These are phyloP conservation scores for Gorsachius magnificus DNA, from an alignment of 2,797 vertebrate species.

Conservation along the genomic window DNA sequence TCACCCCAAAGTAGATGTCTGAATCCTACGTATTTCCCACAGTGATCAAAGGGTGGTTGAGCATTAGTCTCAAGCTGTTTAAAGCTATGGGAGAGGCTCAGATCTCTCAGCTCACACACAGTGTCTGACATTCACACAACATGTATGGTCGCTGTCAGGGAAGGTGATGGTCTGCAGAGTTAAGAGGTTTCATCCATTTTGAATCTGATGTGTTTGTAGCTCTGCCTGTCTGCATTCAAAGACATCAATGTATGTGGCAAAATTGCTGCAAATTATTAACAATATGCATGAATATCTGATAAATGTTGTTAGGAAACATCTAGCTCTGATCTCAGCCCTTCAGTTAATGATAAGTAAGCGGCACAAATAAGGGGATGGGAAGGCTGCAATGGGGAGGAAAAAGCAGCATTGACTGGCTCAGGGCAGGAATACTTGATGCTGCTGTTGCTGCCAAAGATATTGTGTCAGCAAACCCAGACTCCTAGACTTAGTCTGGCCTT, in stretches of 20 bases:
- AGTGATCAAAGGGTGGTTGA: no score
- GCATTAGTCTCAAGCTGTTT: no score
- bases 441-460: neutral
- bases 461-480: neutral
- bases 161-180: no score
- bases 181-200: no score
- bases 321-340: neutral
- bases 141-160: no score
- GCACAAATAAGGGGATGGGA: neutral
- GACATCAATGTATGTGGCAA: neutral
- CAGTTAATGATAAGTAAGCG: neutral
- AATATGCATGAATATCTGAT: neutral
- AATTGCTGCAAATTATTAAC: neutral
- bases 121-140: no score
- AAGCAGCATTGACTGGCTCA: neutral
- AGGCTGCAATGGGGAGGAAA: neutral
- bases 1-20: neutral
- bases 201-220: no score
- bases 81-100: no score
- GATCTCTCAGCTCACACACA: no score
- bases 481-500: neutral
- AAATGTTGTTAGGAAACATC: neutral
- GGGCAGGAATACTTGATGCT: neutral
- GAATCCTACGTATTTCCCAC: neutral
- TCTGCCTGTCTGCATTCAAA: neutral